These are phyloP conservation scores for Desmophyllum pertusum DNA, from an alignment of 92 coral and sea anemone species.

Conservation along the genomic window DNA sequence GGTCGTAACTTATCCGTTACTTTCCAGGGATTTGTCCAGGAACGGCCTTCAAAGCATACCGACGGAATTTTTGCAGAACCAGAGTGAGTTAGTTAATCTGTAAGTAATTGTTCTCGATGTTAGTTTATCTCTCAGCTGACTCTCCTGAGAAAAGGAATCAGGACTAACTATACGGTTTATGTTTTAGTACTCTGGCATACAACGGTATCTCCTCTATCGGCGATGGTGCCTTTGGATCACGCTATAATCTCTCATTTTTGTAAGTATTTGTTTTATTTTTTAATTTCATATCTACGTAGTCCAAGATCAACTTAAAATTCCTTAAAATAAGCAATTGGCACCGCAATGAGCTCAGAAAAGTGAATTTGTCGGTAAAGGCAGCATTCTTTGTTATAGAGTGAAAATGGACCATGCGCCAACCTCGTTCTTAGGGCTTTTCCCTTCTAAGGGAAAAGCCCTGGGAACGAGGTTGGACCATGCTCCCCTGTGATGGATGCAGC, in stretches of 20 bases:
- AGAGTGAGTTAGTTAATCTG: slow-evolving; percentile 30
- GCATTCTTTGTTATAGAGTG: too few species aligned
- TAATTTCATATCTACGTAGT: not conserved
- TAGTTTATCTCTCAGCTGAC: not conserved
- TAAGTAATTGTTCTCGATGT: slow-evolving; percentile 8
- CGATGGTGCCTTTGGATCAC: slow-evolving; percentile 24
- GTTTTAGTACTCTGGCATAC: slow-evolving; percentile 25
- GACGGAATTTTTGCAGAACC: slow-evolving; percentile 31
- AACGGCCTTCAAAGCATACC: slow-evolving; percentile 31
- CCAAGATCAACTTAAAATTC: too few species aligned
- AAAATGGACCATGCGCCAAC: too few species aligned
- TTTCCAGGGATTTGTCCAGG: slow-evolving; percentile 30
- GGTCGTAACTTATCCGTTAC: not conserved
- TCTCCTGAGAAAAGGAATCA: too few species aligned
- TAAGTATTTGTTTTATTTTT: not conserved
- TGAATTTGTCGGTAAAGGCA: too few species aligned
- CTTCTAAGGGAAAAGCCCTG: too few species aligned
- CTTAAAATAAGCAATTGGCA: not conserved
- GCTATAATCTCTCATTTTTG: not conserved
- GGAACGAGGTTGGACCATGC: too few species aligned
- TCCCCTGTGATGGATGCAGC: too few species aligned
- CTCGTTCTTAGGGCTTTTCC: too few species aligned
- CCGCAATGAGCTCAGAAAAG: too few species aligned
- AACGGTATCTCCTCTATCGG: slow-evolving; percentile 18
- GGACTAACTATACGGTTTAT: not conserved